A percentile compares a stretch with the other conserved stretches of the same genome.
phyloP scores from a whole-genome alignment of 2,113 vertebrate genomes.

The Chaetops frenatus region DNA sequence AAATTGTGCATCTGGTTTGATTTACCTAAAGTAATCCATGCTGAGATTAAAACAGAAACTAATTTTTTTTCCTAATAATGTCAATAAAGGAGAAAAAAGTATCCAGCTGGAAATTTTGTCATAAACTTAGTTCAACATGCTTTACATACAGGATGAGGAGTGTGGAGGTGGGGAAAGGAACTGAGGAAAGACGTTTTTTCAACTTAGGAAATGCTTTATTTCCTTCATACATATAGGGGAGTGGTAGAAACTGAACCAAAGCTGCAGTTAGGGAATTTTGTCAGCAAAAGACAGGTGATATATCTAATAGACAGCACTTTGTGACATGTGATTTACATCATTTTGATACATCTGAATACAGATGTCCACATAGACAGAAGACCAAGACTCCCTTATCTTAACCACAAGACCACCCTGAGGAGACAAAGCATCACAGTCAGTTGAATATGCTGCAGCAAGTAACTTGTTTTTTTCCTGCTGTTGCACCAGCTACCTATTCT shows the following conservation, averaged over 20 bases:
- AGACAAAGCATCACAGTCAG: neutral
- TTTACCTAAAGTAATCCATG: neutral
- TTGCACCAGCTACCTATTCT: neutral
- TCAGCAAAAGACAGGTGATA: neutral
- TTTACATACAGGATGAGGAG: neutral
- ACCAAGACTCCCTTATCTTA: neutral
- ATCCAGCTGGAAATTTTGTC: neutral
- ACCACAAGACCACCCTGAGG: neutral
- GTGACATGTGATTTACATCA: neutral
- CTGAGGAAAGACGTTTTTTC: neutral
- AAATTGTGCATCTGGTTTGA: neutral
- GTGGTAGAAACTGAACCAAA: neutral
- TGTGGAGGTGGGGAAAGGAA: neutral
- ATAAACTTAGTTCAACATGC: neutral
- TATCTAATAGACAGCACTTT: neutral
- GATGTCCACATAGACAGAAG: neutral
- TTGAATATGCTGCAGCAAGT: neutral
- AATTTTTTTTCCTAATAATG: neutral
- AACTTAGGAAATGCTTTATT: neutral
- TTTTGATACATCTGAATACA: neutral
- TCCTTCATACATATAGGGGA: neutral
- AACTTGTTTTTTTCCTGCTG: neutral
- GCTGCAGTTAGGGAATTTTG: neutral
- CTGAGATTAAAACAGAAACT: neutral
- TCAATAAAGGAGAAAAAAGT: neutral